phyloP scores from a whole-genome alignment of 2,888 invertebrate genomes.

The Zhuqinia jingwanae region DNA sequence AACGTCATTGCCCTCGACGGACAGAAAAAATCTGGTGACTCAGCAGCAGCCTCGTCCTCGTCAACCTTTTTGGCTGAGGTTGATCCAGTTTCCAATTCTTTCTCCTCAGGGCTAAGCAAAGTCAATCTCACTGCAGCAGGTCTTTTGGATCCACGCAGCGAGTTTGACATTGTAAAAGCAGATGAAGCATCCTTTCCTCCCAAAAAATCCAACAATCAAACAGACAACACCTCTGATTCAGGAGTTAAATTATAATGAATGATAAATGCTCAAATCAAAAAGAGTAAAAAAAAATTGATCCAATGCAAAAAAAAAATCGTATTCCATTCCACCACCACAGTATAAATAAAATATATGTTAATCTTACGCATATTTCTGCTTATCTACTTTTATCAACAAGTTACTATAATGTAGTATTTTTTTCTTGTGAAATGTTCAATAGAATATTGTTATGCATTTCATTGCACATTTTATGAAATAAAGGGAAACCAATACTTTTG shows the following conservation, averaged over 20 bases:
- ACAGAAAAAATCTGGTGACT: conserved; percentile 19
- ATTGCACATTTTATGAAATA: no score
- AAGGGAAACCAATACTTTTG: no score
- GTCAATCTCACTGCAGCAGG: conserved; percentile 43
- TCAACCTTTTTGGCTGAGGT: conserved; percentile 52
- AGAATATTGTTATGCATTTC: no score
- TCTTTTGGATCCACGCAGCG: conserved; percentile 46
- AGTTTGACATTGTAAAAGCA: conserved; percentile 44
- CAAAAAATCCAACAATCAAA: no score
- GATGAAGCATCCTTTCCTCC: background rate
- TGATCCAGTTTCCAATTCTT: conserved; percentile 41
- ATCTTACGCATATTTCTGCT: background rate
- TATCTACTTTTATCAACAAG: background rate
- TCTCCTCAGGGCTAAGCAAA: conserved; percentile 35
- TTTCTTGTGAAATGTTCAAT: no score
- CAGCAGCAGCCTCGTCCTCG: background rate
- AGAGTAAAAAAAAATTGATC: no score
- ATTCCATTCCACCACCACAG: no score
- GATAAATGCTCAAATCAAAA: no score
- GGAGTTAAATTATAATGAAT: background rate
- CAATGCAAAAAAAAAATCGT: no score
- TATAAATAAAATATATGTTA: background rate
- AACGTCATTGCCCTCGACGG: conserved; percentile 59
- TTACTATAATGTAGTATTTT: no score
- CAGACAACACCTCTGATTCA: background rate